Percentiles rank a stretch among this genome's conserved stretches.
phyloP scores from a whole-genome alignment of 2,113 vertebrate genomes.

The Rhombomys opimus region DNA sequence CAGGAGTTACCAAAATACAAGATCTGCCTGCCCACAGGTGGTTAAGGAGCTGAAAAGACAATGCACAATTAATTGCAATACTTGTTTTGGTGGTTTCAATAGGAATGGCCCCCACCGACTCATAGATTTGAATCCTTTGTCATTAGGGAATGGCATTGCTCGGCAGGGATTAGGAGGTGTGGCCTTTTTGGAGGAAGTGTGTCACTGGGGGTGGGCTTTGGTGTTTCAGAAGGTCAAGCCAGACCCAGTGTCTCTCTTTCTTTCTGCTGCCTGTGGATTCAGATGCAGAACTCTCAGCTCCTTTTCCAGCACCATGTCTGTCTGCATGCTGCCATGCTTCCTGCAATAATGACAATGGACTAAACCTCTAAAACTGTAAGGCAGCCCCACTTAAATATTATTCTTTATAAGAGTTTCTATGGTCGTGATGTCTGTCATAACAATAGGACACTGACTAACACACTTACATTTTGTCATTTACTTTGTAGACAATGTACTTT shows the following conservation, averaged over 20 bases:
- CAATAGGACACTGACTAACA: not conserved
- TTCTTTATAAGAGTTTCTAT: not conserved
- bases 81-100: not conserved
- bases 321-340: not conserved
- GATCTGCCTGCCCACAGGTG: not conserved
- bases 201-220: not conserved
- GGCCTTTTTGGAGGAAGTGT: not conserved
- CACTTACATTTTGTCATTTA: not conserved
- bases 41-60: conserved; percentile 3
- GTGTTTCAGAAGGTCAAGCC: not conserved
- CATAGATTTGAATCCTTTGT: not conserved
- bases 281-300: not conserved
- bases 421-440: not conserved
- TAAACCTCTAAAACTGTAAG: not conserved
- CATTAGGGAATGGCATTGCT: not conserved
- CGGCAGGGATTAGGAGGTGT: not conserved
- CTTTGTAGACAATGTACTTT: conserved; percentile 10
- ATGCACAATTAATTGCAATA: not conserved
- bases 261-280: not conserved
- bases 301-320: not conserved
- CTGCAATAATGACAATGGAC: not conserved
- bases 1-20: conserved; percentile 2
- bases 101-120: not conserved
- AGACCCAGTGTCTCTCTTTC: not conserved
- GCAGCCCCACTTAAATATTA: not conserved